phyloP scores from a whole-genome alignment of 2,888 invertebrate species.

The Troides aeacus region DNA sequence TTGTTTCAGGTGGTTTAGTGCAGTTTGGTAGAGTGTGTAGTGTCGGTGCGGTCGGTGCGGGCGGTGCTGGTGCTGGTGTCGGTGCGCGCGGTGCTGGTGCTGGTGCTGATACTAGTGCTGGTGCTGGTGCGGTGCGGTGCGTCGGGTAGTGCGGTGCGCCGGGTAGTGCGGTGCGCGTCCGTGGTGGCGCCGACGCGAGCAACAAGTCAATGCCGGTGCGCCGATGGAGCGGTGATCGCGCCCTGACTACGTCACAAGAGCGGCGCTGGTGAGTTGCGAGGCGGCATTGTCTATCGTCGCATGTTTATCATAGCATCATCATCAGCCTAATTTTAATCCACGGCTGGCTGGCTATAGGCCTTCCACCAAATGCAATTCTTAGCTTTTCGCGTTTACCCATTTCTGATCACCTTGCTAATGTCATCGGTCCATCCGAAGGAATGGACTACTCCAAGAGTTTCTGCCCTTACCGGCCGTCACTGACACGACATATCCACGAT shows the following conservation, averaged over 20 bases:
- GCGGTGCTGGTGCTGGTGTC: background rate
- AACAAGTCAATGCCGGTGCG: slow-evolving; percentile 73
- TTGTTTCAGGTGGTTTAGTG: slow-evolving; percentile 37
- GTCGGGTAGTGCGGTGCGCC: slow-evolving; percentile 27
- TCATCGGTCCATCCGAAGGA: too few species aligned
- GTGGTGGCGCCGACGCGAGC: slow-evolving; percentile 65
- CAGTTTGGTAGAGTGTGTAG: slow-evolving; percentile 31
- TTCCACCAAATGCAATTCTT: too few species aligned
- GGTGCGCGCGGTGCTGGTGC: slow-evolving; percentile 38
- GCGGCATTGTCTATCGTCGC: too few species aligned
- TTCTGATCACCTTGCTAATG: too few species aligned
- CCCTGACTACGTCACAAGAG: slow-evolving; percentile 70
- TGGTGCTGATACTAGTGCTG: background rate
- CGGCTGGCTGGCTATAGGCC: too few species aligned
- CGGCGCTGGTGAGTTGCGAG: slow-evolving; percentile 70
- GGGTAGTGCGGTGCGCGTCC: slow-evolving; percentile 52
- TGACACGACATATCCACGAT: too few species aligned
- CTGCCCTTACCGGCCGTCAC: too few species aligned
- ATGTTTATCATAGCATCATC: too few species aligned
- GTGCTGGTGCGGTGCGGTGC: slow-evolving; percentile 40
- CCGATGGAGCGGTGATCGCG: slow-evolving; percentile 79
- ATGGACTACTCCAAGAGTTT: too few species aligned
- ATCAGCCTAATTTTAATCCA: too few species aligned
- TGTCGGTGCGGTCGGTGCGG: slow-evolving; percentile 6
- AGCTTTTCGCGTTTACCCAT: too few species aligned